Base-by-base conservation (phyloP, 2,113 vertebrate genomes). In the Epinephelus moara region DNA sequence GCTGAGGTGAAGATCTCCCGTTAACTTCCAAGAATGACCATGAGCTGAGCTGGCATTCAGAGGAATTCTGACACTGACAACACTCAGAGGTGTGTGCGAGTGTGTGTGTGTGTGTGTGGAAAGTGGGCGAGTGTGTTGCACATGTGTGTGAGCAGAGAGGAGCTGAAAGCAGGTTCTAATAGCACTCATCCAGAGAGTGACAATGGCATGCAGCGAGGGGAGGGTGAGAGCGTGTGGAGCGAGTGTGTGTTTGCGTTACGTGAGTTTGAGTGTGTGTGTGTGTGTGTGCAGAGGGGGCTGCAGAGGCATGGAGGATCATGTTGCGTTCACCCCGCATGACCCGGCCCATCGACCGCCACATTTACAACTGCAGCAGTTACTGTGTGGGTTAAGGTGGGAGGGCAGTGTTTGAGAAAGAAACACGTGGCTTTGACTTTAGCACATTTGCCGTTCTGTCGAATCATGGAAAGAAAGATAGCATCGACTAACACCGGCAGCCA, bases 271-370 rank as follows among this genome's bases (percentile, higher is more conserved):
- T 27, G 33, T n/a, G 71, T 30, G 53, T 17, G 42, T 10, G 49
- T 70, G 64, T 72, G 61, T 61, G 67, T 75, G 61, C 14, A 55
- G 62, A 62, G 30, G 52, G 67, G 45, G 75, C 57, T 76, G 57
- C 53, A 75, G 73, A 85, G 70, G 40, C 86, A 87, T 45, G 71
- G 56, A 63, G 81, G 89, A 90, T 95, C 90, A 74, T 68, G 63
- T 93, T 94, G 80, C 91, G 0, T 62, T 94, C 81, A 82, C 93
- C 93, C 78, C 60, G 56, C 42, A 82, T 85, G 85, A 94, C 88
- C 91, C 91, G 7, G 17, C 64, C 78, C 3, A 56, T 75, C 64
- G 80, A 73, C 76, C 40, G 30, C 64, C 60, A 63, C 81, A 88
- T 87, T 79, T 30, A 71, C 72, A 25, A 27, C 49, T 62, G 49